A percentile compares a stretch with the other conserved stretches of the same genome.
Conservation (phyloP, 2,113 vertebrate species). For the Sinocyclocheilus anshuiensis region DNA sequence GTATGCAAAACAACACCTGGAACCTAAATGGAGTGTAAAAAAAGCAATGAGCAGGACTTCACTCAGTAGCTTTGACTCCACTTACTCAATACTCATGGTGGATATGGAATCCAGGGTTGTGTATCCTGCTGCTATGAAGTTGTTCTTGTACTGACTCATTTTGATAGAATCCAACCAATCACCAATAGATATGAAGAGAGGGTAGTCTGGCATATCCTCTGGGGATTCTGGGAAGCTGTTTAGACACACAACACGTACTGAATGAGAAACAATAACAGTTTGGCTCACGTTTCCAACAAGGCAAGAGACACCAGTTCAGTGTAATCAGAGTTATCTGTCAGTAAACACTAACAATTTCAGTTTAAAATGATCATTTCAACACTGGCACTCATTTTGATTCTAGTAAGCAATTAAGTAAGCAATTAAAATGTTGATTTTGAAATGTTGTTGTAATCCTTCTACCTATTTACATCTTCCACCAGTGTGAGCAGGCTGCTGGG, state of each 20-base stretch:
- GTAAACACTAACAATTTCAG: not conserved
- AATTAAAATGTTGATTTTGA: not conserved
- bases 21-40: not conserved
- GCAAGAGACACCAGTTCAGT: not conserved
- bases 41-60: not conserved
- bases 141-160: slow-evolving; percentile 98
- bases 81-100: slow-evolving; percentile 98
- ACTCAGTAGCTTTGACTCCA: slow-evolving; percentile 50
- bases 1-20: not conserved
- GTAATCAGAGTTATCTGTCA: not conserved
- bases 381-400: not conserved
- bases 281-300: not conserved
- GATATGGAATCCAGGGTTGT: slow-evolving; percentile 96
- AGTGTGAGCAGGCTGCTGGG: slow-evolving; percentile 90
- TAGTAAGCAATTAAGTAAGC: not conserved
- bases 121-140: slow-evolving; percentile 95
- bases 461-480: slow-evolving; percentile 90
- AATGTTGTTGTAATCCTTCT: not conserved
- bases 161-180: slow-evolving; percentile 99
- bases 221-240: slow-evolving; percentile 90
- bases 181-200: slow-evolving; percentile 94
- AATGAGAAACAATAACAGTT: not conserved
- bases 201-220: slow-evolving; percentile 89
- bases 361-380: not conserved
- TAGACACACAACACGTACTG: slow-evolving; percentile 31